Evolutionary conservation across 53 echinoderm and acorn worm species (phyloP).

Genomic region (Glandiceps talaboti): DNA sequence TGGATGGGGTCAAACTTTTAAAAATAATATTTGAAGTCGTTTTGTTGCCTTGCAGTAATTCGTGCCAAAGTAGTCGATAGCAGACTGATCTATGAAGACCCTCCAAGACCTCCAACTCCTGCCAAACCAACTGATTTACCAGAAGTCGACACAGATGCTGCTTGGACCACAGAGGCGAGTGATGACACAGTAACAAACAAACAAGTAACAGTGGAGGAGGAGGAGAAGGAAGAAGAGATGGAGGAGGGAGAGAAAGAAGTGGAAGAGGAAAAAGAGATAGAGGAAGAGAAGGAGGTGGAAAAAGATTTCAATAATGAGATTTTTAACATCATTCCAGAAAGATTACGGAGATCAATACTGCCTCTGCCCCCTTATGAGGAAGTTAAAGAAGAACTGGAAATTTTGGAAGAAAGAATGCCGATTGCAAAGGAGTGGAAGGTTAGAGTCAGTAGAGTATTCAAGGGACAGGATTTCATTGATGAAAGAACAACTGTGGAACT

Average conservation of each 20-base stretch:
- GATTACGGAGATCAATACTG: neutral
- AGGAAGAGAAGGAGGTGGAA: neutral
- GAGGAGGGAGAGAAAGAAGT: neutral
- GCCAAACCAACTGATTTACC: neutral
- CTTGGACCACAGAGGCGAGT: neutral
- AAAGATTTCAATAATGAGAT: neutral
- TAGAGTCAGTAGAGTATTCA: slow-evolving; percentile 75
- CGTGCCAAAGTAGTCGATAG: neutral
- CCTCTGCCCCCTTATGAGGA: neutral
- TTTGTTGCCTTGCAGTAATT: too few relatives aligned
- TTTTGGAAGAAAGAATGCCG: neutral
- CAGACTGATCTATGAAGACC: neutral
- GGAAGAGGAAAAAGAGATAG: neutral
- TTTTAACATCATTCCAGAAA: neutral
- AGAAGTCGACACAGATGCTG: neutral
- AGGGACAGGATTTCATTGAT: slow-evolving; percentile 59
- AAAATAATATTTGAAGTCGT: too few relatives aligned
- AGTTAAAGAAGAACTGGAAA: neutral
- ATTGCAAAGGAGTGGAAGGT: slow-evolving; percentile 11
- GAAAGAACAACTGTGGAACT: slow-evolving; percentile 42
- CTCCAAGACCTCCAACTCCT: neutral
- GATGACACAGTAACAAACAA: too few relatives aligned
- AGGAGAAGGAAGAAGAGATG: neutral
- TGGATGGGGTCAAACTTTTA: too few relatives aligned
- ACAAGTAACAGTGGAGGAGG: too few relatives aligned